A percentile compares a stretch with the other conserved stretches of the same genome.
phyloP scores from a whole-genome alignment of 2,888 invertebrate species.

The Peribatodes rhomboidaria region DNA sequence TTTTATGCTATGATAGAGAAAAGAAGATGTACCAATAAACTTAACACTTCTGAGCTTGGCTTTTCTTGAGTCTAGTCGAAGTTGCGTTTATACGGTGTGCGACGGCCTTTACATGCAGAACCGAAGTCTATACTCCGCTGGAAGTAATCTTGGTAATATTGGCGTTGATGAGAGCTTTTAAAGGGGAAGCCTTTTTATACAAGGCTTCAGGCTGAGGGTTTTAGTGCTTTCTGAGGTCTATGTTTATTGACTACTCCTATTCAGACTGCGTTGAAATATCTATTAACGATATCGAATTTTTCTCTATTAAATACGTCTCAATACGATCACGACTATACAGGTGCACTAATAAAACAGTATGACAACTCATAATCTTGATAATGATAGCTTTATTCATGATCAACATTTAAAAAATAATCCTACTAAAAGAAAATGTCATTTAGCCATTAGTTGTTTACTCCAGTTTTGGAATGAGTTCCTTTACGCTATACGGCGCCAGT shows the following conservation, averaged over 20 bases:
- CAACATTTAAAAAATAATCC: too few relatives aligned
- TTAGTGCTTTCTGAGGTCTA: slow-evolving; percentile 1
- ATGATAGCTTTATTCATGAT: too few relatives aligned
- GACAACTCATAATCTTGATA: too few relatives aligned
- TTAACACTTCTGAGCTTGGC: too few relatives aligned
- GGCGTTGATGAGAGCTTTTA: slow-evolving; percentile 23
- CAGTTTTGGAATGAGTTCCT: too few relatives aligned
- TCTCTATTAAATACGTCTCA: not conserved
- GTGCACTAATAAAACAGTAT: too few relatives aligned
- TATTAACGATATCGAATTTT: not conserved
- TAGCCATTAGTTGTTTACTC: too few relatives aligned
- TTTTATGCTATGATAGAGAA: too few relatives aligned
- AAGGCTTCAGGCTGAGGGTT: slow-evolving; percentile 12
- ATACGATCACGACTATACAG: not conserved
- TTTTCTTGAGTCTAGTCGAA: too few relatives aligned
- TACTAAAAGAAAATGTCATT: too few relatives aligned
- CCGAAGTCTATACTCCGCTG: not conserved
- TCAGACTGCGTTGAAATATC: not conserved
- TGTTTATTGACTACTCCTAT: not conserved
- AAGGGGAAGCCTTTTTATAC: slow-evolving; percentile 16
- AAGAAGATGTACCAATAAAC: too few relatives aligned
- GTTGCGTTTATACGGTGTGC: not conserved
- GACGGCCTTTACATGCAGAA: not conserved
- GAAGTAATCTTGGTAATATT: slow-evolving; percentile 34
- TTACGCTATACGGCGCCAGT: too few relatives aligned